A percentile compares a stretch with the other conserved stretches of the same genome.
phyloP scores from a whole-genome alignment of 2,113 vertebrate genomes.

The Budorcas taxicolor region DNA sequence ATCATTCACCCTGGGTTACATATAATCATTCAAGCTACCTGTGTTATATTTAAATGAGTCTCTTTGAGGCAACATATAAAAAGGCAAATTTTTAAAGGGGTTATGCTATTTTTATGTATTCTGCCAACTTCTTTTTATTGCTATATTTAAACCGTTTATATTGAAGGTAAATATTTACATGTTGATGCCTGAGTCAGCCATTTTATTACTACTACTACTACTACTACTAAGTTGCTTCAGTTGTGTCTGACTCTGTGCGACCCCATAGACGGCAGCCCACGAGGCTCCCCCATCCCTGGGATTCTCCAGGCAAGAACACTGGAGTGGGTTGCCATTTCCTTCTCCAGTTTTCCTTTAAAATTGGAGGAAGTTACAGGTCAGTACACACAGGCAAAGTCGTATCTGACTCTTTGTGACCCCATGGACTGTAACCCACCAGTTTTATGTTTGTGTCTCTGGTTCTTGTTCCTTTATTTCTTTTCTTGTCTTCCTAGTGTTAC shows the following conservation, averaged over 20 bases:
- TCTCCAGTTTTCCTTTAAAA: too few species aligned
- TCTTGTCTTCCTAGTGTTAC: background rate
- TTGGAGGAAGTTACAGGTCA: too few species aligned
- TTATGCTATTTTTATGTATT: background rate
- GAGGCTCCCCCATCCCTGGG: too few species aligned
- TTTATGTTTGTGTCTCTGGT: background rate
- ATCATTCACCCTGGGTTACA: background rate
- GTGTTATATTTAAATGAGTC: background rate
- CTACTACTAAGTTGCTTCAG: too few species aligned
- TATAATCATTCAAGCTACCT: background rate
- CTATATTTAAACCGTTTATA: background rate
- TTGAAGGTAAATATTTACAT: background rate
- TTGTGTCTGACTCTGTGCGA: too few species aligned
- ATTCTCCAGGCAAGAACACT: too few species aligned
- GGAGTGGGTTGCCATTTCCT: too few species aligned
- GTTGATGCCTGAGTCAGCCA: background rate
- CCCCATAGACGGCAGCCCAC: too few species aligned
- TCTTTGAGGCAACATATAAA: background rate
- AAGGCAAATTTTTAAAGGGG: background rate
- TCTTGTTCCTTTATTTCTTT: background rate
- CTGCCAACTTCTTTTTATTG: background rate
- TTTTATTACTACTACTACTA: background rate
- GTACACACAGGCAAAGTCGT: too few species aligned
- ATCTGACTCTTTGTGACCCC: too few species aligned
- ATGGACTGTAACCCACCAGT: background rate